Base-by-base conservation (phyloP, 1,140 invertebrate species). In the Drosophila kanapiae region DNA sequence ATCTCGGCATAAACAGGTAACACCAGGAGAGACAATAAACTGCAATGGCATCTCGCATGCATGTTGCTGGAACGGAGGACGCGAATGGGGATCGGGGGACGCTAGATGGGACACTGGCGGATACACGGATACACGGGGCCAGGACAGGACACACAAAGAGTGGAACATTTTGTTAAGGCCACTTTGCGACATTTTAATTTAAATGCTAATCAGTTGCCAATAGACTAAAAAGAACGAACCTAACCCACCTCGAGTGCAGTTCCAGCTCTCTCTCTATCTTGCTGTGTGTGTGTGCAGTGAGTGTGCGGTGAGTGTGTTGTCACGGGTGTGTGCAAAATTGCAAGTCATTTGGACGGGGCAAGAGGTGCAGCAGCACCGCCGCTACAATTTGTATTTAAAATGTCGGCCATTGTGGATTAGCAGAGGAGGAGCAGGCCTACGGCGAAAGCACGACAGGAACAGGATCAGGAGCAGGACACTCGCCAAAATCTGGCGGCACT, bases 161-260 rank as follows among this genome's bases (percentile, higher is more conserved):
- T 64, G 65, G 77, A 88, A 78, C 83, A 87, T 87, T 87, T 87
- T 84, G 83, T 83, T 87, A 87, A 87, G 83, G 83, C 83, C 83
- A 87, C 83, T 87, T 87, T 87, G 83, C 83, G 83, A 87, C 83
- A 88, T 87, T 87, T 87, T 87, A 87, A 87, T 87, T 87, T 87
- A 87, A 87, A 87, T 87, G 83, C 83, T 87, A 87, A 87, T 87
- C 83, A 87, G 83, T 88, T 86, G 83, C 83, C 83, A 88, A 86
- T 86, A 87, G 83, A 86, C 56, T 81, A 78, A 85, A 84, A 84
- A 80, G 77, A 85, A 74, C 63, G 58, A 75, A 72, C 69, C 79
- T 58, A 82, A 49, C 53, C 67, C 70, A 74, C 70, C 70, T 72
- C 70, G 68, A 72, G 70, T 72, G 70, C 45, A 72, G 47, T 51